Evolutionary conservation across 2,113 vertebrate genomes (phyloP).

Genomic region (Sylvietta virens): DNA sequence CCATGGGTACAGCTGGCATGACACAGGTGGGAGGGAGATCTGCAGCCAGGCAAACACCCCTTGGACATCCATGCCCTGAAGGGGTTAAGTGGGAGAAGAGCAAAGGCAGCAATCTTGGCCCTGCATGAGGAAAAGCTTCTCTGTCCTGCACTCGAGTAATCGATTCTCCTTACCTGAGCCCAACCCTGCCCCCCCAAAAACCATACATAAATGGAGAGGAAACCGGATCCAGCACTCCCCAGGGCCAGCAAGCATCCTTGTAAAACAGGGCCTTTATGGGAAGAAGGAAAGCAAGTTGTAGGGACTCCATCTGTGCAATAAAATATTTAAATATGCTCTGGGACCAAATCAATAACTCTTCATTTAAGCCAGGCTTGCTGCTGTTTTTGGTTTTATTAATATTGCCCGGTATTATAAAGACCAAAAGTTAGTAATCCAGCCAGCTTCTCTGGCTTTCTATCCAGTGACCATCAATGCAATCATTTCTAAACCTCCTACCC

Average conservation of each 20-base stretch:
- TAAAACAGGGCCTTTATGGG: slow-evolving; percentile 7
- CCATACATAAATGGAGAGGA: neutral
- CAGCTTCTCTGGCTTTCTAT: neutral
- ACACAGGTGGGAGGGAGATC: fast-evolving
- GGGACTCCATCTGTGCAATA: slow-evolving; percentile 5
- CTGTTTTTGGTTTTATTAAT: neutral
- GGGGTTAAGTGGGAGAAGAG: neutral
- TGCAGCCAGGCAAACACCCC: neutral
- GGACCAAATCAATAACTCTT: slow-evolving; percentile 2
- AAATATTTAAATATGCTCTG: slow-evolving; percentile 17
- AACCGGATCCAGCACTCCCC: neutral
- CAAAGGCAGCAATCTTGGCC: neutral
- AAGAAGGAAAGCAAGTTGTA: slow-evolving; percentile 11
- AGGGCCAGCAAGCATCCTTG: slow-evolving; percentile 21
- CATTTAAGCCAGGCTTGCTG: neutral
- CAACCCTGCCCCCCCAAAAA: neutral
- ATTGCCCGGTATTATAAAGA: neutral
- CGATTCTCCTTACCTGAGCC: neutral
- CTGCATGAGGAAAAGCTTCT: neutral
- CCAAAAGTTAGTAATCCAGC: neutral
- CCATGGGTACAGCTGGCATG: neutral
- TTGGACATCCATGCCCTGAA: fast-evolving
- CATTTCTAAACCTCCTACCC: neutral
- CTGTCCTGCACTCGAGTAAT: neutral
- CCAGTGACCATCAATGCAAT: too few relatives aligned